These are phyloP conservation scores for Melanophora roralis DNA, from an alignment of 2,888 invertebrate species.

Conservation along the genomic window DNA sequence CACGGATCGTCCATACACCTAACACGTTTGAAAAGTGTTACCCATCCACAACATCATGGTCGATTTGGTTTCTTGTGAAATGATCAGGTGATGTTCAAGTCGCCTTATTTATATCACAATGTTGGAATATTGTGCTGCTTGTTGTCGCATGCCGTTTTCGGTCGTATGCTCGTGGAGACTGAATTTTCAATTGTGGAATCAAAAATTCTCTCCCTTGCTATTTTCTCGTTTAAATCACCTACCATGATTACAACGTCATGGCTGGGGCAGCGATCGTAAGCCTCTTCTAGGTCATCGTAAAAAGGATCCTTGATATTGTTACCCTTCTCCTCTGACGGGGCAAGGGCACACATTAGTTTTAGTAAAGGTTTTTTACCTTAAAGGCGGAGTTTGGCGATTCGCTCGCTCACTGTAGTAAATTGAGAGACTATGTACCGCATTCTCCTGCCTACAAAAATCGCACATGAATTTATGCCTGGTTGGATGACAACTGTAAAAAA, in stretches of 20 bases:
- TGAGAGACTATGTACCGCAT: too few species aligned
- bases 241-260: not conserved
- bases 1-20: too few species aligned
- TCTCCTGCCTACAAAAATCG: too few species aligned
- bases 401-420: not conserved
- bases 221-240: not conserved
- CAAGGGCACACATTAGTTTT: too few species aligned
- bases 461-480: too few species aligned
- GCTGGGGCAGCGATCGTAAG: not conserved
- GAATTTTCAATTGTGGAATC: not conserved
- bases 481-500: too few species aligned
- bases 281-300: not conserved
- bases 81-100: not conserved
- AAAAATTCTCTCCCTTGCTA: not conserved
- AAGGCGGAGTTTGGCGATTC: not conserved
- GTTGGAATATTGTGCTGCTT: not conserved
- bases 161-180: not conserved
- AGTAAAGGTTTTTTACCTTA: not conserved
- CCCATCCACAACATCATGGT: not conserved
- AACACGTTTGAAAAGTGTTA: not conserved
- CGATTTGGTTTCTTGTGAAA: not conserved
- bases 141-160: not conserved
- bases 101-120: not conserved
- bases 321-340: not conserved
- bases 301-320: not conserved